These are phyloP conservation scores for Silurus meridionalis DNA, from an alignment of 2,113 vertebrate genomes.

Conservation along the genomic window DNA sequence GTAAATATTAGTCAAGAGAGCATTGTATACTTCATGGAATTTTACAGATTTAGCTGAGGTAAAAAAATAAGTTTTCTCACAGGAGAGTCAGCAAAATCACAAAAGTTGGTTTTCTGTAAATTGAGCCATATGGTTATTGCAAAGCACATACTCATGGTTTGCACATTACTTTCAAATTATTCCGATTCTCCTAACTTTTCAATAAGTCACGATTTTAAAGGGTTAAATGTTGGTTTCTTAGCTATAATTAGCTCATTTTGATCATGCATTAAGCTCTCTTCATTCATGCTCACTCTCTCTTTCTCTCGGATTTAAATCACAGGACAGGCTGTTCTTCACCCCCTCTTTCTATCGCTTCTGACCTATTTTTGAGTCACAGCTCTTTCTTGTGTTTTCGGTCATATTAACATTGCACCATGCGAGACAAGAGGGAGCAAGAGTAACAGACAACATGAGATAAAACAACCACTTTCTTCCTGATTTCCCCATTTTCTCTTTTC, in stretches of 20 bases:
- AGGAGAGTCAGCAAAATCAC: background rate
- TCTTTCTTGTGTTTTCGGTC: conserved; percentile 43
- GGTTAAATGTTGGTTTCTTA: background rate
- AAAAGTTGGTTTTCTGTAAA: background rate
- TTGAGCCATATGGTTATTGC: background rate
- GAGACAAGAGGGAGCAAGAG: conserved; percentile 37
- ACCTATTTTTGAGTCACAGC: conserved; percentile 54
- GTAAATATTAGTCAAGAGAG: background rate
- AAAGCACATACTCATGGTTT: background rate
- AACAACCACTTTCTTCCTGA: conserved; percentile 23
- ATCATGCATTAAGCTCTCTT: background rate
- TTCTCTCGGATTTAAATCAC: conserved; percentile 6
- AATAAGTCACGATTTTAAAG: background rate
- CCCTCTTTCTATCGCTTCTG: conserved; percentile 46
- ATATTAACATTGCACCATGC: conserved; percentile 53
- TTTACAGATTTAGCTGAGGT: background rate
- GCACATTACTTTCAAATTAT: background rate
- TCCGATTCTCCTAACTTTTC: background rate
- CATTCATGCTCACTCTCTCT: background rate
- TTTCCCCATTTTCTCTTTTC: background rate
- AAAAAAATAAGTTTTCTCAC: background rate
- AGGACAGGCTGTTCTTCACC: conserved; percentile 21
- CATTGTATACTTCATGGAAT: background rate
- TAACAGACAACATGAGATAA: conserved; percentile 38
- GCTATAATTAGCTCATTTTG: background rate